phyloP scores from a whole-genome alignment of 2,113 vertebrate species.

The Tragelaphus buxtoni region DNA sequence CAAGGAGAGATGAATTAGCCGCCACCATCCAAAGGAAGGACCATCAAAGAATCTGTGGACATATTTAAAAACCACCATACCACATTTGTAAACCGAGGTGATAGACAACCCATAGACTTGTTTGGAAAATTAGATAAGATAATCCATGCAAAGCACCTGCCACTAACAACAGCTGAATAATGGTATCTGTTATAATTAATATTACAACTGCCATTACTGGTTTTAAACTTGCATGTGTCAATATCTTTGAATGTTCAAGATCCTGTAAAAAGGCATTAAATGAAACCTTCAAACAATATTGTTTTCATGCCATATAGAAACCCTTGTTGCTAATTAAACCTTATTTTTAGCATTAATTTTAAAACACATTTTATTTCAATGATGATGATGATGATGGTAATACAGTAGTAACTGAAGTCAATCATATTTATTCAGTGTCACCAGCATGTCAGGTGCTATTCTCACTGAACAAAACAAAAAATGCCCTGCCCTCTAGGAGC shows the following conservation, averaged over 20 bases:
- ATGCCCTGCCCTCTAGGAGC: not conserved
- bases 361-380: not conserved
- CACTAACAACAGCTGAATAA: not conserved
- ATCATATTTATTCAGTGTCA: not conserved
- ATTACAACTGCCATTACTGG: not conserved
- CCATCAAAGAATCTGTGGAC: not conserved
- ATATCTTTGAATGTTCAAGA: not conserved
- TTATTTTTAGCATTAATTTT: slow-evolving; percentile 6
- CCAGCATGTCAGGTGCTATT: not conserved
- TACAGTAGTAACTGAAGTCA: not conserved
- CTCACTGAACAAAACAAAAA: not conserved
- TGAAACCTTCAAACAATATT: slow-evolving; percentile 30
- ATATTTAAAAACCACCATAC: slow-evolving; percentile 1
- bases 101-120: not conserved
- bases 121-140: not conserved
- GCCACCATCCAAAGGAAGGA: not conserved
- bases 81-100: not conserved
- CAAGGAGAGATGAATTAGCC: not conserved
- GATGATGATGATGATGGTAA: not conserved
- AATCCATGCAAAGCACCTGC: not conserved
- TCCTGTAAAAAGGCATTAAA: slow-evolving; percentile 2
- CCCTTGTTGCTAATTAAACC: slow-evolving; percentile 7
- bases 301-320: slow-evolving; percentile 22
- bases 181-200: not conserved
- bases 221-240: not conserved